phyloP scores from a whole-genome alignment of 2,888 invertebrate genomes.

The Agonopterix arenella region DNA sequence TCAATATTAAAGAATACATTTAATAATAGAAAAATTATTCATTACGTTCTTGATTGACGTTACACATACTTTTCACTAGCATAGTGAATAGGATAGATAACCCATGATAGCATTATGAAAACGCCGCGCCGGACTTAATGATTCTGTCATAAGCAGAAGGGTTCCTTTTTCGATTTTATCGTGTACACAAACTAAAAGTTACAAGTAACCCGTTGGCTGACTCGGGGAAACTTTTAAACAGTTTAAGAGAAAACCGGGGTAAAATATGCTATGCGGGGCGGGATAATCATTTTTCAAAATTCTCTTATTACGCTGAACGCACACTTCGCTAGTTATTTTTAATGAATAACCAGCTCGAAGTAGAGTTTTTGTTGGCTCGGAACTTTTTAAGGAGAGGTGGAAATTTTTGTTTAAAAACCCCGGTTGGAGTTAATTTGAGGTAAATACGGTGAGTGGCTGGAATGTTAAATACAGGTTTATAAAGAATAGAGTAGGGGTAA shows the following conservation, averaged over 20 bases:
- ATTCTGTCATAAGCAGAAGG: too few relatives aligned
- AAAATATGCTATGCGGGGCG: slow-evolving; percentile 20
- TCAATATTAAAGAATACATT: too few relatives aligned
- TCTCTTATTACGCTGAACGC: slow-evolving; percentile 35
- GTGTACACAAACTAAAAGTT: neutral
- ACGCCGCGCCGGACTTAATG: too few relatives aligned
- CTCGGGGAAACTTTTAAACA: slow-evolving; percentile 20
- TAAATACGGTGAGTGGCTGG: too few relatives aligned
- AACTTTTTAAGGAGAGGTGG: slow-evolving; percentile 14
- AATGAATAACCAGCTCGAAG: slow-evolving; percentile 31
- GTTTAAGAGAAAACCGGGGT: slow-evolving; percentile 10
- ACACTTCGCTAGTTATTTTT: slow-evolving; percentile 30
- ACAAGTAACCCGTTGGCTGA: neutral
- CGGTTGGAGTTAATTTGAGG: too few relatives aligned
- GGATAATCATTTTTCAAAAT: slow-evolving; percentile 41
- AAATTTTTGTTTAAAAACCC: neutral
- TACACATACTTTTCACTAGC: too few relatives aligned
- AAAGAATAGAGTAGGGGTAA: too few relatives aligned
- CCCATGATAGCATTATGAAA: too few relatives aligned
- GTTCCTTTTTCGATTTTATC: neutral
- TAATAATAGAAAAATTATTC: too few relatives aligned
- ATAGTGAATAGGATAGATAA: too few relatives aligned
- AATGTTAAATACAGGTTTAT: too few relatives aligned
- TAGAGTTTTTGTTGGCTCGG: slow-evolving; percentile 25
- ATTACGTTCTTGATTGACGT: too few relatives aligned